Evolutionary conservation across 2,797 vertebrate species (phyloP).

Genomic region (Buceros bicornis): DNA sequence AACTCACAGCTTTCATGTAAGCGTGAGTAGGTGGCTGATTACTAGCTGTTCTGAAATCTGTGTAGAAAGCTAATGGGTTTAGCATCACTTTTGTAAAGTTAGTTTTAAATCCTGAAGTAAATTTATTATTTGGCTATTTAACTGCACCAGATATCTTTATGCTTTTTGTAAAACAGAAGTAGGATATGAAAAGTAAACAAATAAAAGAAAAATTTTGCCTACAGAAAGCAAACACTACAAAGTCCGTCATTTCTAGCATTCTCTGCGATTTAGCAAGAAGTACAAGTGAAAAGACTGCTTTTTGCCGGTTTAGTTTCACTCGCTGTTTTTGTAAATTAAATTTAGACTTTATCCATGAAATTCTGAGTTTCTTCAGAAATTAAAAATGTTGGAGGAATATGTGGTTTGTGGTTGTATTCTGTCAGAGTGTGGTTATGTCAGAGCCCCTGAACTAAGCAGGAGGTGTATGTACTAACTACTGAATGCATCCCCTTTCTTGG

Average conservation of each 20-base stretch:
- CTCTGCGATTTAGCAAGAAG: neutral
- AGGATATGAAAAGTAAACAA: neutral
- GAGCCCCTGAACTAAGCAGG: neutral
- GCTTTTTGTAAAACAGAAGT: neutral
- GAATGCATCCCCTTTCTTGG: neutral
- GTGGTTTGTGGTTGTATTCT: neutral
- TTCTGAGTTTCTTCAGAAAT: conserved; percentile 4
- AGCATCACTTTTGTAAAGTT: neutral
- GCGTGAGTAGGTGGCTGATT: neutral
- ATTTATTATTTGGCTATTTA: neutral
- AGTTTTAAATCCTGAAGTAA: neutral
- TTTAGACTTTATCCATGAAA: neutral
- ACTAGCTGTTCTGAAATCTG: neutral
- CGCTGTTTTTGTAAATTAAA: neutral
- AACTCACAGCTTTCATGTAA: neutral
- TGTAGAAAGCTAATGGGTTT: neutral
- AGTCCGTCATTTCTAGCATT: neutral
- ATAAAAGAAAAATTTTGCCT: neutral
- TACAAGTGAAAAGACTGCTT: neutral
- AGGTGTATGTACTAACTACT: neutral
- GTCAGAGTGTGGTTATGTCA: neutral
- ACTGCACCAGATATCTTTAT: neutral
- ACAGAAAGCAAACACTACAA: neutral
- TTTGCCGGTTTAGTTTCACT: conserved; percentile 1
- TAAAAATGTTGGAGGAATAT: neutral